Evolutionary conservation across 1,140 invertebrate species (phyloP), one percentile per base, ranked within the genome.

Genomic region (Cherax destructor): DNA sequence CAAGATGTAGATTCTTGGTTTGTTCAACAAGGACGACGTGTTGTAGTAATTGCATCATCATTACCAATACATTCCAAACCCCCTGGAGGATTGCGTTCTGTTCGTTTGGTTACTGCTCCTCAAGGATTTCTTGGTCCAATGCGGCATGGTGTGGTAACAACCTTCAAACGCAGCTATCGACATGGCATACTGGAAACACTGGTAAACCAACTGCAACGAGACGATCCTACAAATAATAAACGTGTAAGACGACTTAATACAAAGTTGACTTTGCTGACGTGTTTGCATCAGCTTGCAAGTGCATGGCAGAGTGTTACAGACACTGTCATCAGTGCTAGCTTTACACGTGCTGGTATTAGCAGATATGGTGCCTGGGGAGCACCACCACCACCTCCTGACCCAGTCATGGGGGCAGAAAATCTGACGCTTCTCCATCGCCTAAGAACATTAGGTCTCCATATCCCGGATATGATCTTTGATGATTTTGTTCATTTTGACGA

Each of bases 1-100:
- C 86, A 92, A 56, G 92, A 93, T 87, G 83, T 93, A 49, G 92
- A 93, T 72, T 91, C 91, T n/a, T 93, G 92, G 92, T 93, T 93
- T 81, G 91, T 92, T 24, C 92, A 93, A 86, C 92, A 92, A 69
- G 79, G 92, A 16, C 77, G 92, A 72, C 88, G 91, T 9, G 92
- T 93, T 21, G 77, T 93, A 21, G 85, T 93, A 56, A 78, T 93
- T 24, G 92, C 85, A 10, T 85, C 92, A 50, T 76, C 76, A 50
- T 80, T 91, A 7, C 92, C 92, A 16, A 78, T 93, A 21, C 89
- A 93, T n/a, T 86, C 83, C 24, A 88, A 92, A 76, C 91, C 86
- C n/a, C 92, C 87, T 30, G 56, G 83, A 16, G 89, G 83, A 21
- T 72, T 91, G 30, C 89, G 89, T 52, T 56, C 89, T 41, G 89